Conservation (phyloP, 2,888 invertebrate species). For the Eugnorisma glareosa region DNA sequence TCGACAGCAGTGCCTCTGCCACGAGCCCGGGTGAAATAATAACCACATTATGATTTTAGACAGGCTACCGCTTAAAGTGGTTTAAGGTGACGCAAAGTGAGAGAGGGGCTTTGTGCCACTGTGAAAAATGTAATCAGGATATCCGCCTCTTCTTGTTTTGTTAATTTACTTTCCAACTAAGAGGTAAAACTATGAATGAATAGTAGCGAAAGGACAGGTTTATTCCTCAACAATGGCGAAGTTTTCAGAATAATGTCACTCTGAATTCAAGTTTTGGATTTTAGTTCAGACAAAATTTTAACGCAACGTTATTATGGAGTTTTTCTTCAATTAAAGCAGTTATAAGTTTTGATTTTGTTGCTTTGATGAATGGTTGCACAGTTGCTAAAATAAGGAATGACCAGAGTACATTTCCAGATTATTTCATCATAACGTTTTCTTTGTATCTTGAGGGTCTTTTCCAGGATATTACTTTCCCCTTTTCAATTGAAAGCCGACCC, state of each 20-base stretch:
- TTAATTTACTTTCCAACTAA: constrained; percentile 70
- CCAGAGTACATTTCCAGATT: not conserved
- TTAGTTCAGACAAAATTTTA: constrained; percentile 40
- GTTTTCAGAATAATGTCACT: constrained; percentile 51
- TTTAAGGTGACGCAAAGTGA: constrained; percentile 85
- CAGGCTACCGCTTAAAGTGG: constrained; percentile 84
- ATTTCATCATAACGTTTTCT: constrained; percentile 21
- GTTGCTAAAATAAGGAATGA: not conserved
- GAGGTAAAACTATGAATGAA: constrained; percentile 62
- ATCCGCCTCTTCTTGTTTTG: constrained; percentile 74
- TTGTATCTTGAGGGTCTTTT: constrained; percentile 11
- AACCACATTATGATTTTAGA: constrained; percentile 89
- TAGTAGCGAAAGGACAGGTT: constrained; percentile 50
- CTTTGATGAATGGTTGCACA: not conserved
- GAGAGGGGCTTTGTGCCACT: constrained; percentile 75
- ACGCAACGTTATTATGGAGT: constrained; percentile 9
- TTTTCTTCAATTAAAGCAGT: constrained; percentile 11
- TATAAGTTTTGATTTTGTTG: constrained; percentile 1
- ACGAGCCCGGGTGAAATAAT: constrained; percentile 86
- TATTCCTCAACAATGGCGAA: constrained; percentile 52
- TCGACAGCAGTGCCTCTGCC: constrained; percentile 86
- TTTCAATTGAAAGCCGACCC: not conserved
- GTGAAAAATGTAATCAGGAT: constrained; percentile 80
- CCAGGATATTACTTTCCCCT: not conserved
- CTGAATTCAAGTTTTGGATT: constrained; percentile 43